Percentiles rank a stretch among this genome's conserved stretches.
phyloP scores from a whole-genome alignment of 2,113 vertebrate species.

The Proterorhinus semilunaris region DNA sequence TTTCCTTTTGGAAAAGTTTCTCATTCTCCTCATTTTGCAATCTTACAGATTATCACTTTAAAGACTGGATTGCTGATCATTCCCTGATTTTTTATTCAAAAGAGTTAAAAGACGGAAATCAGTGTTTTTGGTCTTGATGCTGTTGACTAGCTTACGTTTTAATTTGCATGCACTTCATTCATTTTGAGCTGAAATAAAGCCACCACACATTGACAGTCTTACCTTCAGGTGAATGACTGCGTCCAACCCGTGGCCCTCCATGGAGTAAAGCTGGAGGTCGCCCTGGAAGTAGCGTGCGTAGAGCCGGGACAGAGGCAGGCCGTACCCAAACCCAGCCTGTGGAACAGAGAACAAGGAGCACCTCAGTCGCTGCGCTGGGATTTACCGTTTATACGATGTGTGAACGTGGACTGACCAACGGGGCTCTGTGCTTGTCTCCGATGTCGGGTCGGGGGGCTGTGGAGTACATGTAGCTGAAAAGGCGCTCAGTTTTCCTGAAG shows the following conservation, averaged over 20 bases:
- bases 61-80: no score
- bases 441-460: slow-evolving; percentile 87
- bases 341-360: slow-evolving; percentile 9
- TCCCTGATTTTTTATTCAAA: no score
- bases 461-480: slow-evolving; percentile 97
- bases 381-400: no score
- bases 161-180: no score
- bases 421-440: slow-evolving; percentile 85
- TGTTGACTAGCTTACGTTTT: no score
- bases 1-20: no score
- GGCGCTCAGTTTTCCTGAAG: slow-evolving; percentile 87
- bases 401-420: slow-evolving; percentile 72
- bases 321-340: slow-evolving; percentile 98
- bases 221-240: slow-evolving; percentile 97
- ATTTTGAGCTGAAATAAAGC: not conserved
- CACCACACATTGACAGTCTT: not conserved
- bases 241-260: slow-evolving; percentile 93
- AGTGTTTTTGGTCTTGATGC: no score
- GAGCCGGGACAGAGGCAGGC: slow-evolving; percentile 95
- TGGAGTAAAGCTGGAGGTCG: slow-evolving; percentile 93
- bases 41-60: no score
- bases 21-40: no score
- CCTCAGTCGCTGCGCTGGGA: not conserved
- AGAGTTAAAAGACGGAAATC: no score
- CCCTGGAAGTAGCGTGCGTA: slow-evolving; percentile 98